These are phyloP conservation scores for Pteria penguin DNA, from an alignment of 2,888 invertebrate species.

Conservation along the genomic window DNA sequence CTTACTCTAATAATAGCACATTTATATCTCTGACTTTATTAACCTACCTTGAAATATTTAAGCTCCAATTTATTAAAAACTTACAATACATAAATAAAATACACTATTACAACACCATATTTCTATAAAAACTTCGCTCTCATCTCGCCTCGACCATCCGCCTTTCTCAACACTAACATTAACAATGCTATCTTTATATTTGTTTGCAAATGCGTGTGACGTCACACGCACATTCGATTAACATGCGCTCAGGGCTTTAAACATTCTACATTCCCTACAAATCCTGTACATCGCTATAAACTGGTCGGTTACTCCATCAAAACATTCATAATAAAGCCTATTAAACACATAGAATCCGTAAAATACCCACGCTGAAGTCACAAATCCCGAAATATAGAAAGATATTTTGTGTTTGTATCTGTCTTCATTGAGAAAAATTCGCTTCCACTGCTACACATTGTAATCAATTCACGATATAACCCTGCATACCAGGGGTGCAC, in stretches of 20 bases:
- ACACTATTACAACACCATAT: too few species aligned
- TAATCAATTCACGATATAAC: neutral
- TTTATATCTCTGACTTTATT: too few species aligned
- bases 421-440: neutral
- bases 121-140: too few species aligned
- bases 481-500: neutral
- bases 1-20: too few species aligned
- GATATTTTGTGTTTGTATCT: neutral
- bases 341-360: too few species aligned
- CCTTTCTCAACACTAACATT: constrained; percentile 3
- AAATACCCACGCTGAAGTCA: too few species aligned
- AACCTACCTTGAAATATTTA: too few species aligned
- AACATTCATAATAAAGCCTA: too few species aligned
- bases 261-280: neutral
- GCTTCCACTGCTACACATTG: neutral
- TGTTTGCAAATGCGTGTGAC: constrained; percentile 46
- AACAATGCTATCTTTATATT: constrained; percentile 36
- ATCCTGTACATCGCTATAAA: neutral
- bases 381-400: neutral
- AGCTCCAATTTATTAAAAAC: too few species aligned
- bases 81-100: too few species aligned
- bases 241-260: constrained; percentile 43
- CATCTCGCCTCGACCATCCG: too few species aligned
- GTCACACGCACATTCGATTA: constrained; percentile 38
- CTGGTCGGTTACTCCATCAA: neutral